These are phyloP conservation scores for Subanguina moxae DNA, from an alignment of 1,140 invertebrate species.

Conservation along the genomic window DNA sequence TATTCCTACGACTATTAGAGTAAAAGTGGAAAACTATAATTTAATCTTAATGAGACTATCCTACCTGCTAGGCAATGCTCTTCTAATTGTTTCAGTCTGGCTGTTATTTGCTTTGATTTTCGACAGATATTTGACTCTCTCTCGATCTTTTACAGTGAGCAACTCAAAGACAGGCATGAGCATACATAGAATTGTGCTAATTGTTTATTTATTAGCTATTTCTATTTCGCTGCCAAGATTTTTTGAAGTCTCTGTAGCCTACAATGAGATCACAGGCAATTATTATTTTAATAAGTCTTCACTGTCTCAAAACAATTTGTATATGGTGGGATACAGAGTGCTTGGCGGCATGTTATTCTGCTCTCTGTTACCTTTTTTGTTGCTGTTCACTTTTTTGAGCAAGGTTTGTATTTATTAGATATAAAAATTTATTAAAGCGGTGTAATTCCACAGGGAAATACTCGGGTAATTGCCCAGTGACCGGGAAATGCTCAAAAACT, in stretches of 20 bases:
- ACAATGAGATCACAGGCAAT: background rate
- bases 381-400: background rate
- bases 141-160: background rate
- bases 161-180: background rate
- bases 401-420: background rate
- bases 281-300: background rate
- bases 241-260: background rate
- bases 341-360: background rate
- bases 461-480: too few species aligned
- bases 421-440: too few species aligned
- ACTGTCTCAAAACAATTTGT: background rate
- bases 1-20: background rate
- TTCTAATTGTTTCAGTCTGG: background rate
- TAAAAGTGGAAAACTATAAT: too few species aligned
- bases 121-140: background rate
- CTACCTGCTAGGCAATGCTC: background rate
- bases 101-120: background rate
- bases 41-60: too few species aligned
- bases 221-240: background rate
- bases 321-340: slow-evolving; percentile 1
- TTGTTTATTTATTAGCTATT: background rate
- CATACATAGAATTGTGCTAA: background rate
- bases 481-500: too few species aligned
- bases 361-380: background rate
- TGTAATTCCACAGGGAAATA: too few species aligned